Evolutionary conservation across 2,888 invertebrate species (phyloP), one percentile per base, ranked within the genome.

Genomic region (Macaria notata): DNA sequence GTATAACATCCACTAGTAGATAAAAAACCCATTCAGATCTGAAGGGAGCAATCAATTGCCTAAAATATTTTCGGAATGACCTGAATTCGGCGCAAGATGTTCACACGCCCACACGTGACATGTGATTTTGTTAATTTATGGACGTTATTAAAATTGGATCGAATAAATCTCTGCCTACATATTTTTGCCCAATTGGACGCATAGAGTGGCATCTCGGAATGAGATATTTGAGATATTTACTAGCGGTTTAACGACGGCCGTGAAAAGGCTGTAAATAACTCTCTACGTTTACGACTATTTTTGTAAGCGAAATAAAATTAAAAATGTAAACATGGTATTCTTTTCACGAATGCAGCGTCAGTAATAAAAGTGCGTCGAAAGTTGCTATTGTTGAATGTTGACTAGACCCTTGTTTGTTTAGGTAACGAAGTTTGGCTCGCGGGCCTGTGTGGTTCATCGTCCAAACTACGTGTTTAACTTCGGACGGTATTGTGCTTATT

Each of bases 321-420:
- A 46, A 61, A 33, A 62, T 49, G 9, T 48, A 9, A 45, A 52
- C 41, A 36, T 4, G 19, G 52, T 31, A 43, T 29, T 44, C 52
- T 54, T 63, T 51, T 59, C 46, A 55, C 46, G 50, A 56, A 75
- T 63, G 47, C 66, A 30, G 31, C 53, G 56, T 64, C 78, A 68
- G 57, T 45, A 75, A 73, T 68, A 63, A 51, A 71, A 78, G 51
- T 70, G 31, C 59, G 42, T 44, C 64, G 51, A 62, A 63, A 68
- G 64, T 70, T 68, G 59, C 65, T 73, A 77, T 77, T 87, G 86
- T 88, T 86, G 86, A 77, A 76, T 87, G 86, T 88, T 86, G 86
- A 84, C 82, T 76, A 70, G 55, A 63, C 76, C 77, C 75, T 64
- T 86, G 84, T 87, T 88, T 88, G 83, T 88, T 88, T 88, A 86